Base-by-base conservation (phyloP, 2,113 vertebrate genomes). In the Bettongia penicillata region DNA sequence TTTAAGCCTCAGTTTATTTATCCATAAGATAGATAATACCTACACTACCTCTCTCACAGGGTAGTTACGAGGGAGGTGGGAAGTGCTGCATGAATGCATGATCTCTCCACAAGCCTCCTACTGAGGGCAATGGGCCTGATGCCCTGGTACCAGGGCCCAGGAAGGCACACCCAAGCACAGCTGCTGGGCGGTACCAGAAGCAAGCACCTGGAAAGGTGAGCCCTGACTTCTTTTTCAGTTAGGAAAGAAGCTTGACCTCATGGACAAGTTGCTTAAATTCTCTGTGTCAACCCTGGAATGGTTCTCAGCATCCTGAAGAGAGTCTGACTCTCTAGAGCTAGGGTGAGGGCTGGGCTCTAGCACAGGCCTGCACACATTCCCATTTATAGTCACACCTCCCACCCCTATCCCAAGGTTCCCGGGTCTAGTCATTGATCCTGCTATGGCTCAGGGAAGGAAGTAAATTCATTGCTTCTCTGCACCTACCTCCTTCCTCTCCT, bases 401-500 rank as follows among this genome's bases (percentile, higher is more conserved):
- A 92, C 51, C 9, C 28, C 92, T 23, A 53, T 22, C 53, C 53
- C 53, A 11, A 53, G 28, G 93, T 11, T 68, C 91, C 57, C 51
- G 0, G 2, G 68, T 94, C 51, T 94, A 55, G n/a, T 51, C 57
- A 96, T 0, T 3, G 37, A 37, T 8, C 91, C 22, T 53, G 11
- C 14, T 25, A 92, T 25, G 93, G 47, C 43, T 94, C 53, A 94
- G 91, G 51, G 53, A 25, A 94, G 95, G 68, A 23, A 84, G 16
- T 8, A 43, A 43, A 43, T 1, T 37, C 31, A n/a, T 77, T 0
- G 5, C 57, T 91, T 37, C 77, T 93, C 31, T 90, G 51, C 26
- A 93, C 98, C 93, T 68, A 99, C 99, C 99, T 99, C 99, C 95
- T 99, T 99, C 97, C 99, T 99, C 98, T 99, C 99, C 97, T 99